These are phyloP conservation scores for Drosophila varians DNA, from an alignment of 1,140 invertebrate genomes.

Conservation along the genomic window DNA sequence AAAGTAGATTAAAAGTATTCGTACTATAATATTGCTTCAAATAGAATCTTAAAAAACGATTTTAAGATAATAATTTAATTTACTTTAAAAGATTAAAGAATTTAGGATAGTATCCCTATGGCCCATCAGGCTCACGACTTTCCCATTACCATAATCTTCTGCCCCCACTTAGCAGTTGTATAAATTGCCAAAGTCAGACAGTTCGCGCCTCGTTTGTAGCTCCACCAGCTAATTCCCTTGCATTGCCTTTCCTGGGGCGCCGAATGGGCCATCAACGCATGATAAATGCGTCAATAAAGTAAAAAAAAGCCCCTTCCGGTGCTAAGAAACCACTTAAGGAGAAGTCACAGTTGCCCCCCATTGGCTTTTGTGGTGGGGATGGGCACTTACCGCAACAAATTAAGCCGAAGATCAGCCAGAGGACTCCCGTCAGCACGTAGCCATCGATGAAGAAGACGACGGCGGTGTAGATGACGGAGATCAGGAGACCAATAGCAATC, in stretches of 20 bases:
- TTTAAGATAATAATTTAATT: too few species aligned
- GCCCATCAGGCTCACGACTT: background rate
- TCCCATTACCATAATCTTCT: constrained; percentile 35
- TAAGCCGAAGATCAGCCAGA: constrained; percentile 87
- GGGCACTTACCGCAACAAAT: constrained; percentile 86
- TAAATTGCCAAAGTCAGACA: constrained; percentile 51
- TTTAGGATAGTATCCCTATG: background rate
- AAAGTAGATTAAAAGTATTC: too few species aligned
- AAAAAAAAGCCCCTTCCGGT: constrained; percentile 61
- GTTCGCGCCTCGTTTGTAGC: constrained; percentile 64
- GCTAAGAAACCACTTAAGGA: constrained; percentile 64
- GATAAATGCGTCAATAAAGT: constrained; percentile 72
- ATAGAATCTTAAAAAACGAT: too few species aligned
- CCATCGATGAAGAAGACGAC: constrained; percentile 88
- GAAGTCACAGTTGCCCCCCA: background rate
- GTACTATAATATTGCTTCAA: too few species aligned
- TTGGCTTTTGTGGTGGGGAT: background rate
- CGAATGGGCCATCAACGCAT: constrained; percentile 63
- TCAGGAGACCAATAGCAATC: constrained; percentile 88
- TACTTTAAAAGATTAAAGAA: too few species aligned
- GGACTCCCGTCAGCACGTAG: constrained; percentile 85
- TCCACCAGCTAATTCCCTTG: constrained; percentile 5
- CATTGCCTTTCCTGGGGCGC: background rate
- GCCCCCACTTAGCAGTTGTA: constrained; percentile 37
- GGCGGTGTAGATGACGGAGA: constrained; percentile 90